Evolutionary conservation across 2,888 invertebrate genomes (phyloP).

Genomic region (Calameuta filiformis): DNA sequence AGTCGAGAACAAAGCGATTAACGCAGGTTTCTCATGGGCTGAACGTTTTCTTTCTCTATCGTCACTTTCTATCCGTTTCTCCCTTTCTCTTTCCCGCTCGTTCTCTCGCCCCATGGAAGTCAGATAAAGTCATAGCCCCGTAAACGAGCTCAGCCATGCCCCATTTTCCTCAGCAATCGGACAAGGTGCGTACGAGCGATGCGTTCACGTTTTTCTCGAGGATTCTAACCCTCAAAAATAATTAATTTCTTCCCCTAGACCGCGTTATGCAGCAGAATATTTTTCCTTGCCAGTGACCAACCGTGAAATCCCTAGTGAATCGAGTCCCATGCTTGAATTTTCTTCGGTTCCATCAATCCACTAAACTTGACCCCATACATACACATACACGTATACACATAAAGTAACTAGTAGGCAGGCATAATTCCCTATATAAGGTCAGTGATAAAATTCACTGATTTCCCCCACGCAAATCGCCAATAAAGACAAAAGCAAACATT

Average conservation of each 20-base stretch:
- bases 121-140: conserved; percentile 22
- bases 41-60: background rate
- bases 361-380: background rate
- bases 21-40: background rate
- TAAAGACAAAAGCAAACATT: background rate
- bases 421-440: too few relatives aligned
- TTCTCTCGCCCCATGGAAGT: conserved; percentile 2
- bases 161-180: background rate
- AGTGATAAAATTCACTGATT: too few relatives aligned
- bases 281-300: conserved; percentile 5
- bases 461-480: too few relatives aligned
- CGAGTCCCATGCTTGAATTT: conserved; percentile 16
- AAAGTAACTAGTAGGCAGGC: too few relatives aligned
- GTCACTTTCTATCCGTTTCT: background rate
- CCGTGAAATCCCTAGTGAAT: conserved; percentile 26
- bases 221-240: conserved; percentile 17
- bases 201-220: conserved; percentile 11
- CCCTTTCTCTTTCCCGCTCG: background rate
- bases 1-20: conserved; percentile 17
- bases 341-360: background rate
- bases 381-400: too few relatives aligned
- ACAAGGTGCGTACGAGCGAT: background rate
- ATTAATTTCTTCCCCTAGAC: conserved; percentile 25
- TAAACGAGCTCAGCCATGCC: conserved; percentile 19
- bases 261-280: conserved; percentile 25